Base-by-base conservation (phyloP, 2,888 invertebrate genomes). In the Mylabris sibirica region DNA sequence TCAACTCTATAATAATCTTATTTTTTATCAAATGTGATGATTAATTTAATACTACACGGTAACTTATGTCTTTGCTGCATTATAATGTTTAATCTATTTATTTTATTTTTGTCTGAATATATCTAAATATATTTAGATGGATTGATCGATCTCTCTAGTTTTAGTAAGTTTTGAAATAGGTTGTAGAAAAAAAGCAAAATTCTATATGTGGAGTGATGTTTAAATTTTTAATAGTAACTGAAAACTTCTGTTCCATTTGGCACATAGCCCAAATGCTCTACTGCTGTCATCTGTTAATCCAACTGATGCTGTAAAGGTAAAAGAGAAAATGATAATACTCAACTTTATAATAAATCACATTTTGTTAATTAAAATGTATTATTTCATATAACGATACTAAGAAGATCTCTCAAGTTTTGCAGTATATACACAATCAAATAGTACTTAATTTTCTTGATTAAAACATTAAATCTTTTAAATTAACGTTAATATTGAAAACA, bases 301-400 rank as follows among this genome's bases (percentile, higher is more conserved):
- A 53, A 24, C 53, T 24, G 22, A 24, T 53, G 53, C 8, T 20
- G 20, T 22, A 22, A 22, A 53, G 24, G 22, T 22, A 14, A 24
- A 53, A 11, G 22, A 24, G 14, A 22, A 24, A 11, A 53, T 53
- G 3, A 53, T 22, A 53, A 53, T 12, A 24, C 24, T 22, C 24
- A 20, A 49, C 49, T 20, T 49, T 49, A 53, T 53, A 53, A 53
- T 53, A 53, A 53, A 53, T 24, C 53, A 24, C 4, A 53, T 49
- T 49, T 11, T 20, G 49, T 0, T 20, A 49, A 49, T 49, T 49
- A 20, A 49, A 49, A 49, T 20, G 49, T 11, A 20, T 20, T 49
- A 44, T 8, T 44, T 38, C 11, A 38, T 11, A 17, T 44, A 44
- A 44, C n/a, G n/a, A 44, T 44, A 11, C 3, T 44, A 44, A 44